These are phyloP conservation scores for Picathartes gymnocephalus DNA, from an alignment of 2,113 vertebrate species.

Conservation along the genomic window DNA sequence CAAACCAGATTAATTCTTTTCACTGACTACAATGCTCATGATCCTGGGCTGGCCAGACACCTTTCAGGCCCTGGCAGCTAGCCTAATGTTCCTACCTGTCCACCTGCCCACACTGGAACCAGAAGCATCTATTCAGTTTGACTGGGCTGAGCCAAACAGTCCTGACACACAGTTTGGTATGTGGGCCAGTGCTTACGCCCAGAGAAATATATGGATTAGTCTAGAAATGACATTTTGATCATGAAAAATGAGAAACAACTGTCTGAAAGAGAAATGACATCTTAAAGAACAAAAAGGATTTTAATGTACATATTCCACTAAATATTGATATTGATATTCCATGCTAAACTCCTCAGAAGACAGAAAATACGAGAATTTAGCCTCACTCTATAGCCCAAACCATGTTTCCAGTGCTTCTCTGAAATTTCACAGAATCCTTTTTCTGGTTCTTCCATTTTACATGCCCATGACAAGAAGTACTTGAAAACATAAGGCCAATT, in stretches of 20 bases:
- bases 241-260: not conserved
- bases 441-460: not conserved
- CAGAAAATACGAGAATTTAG: not conserved
- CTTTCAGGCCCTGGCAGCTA: not conserved
- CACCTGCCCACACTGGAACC: not conserved
- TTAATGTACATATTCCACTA: not conserved
- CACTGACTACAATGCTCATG: not conserved
- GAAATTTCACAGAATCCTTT: not conserved
- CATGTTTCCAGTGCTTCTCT: not conserved
- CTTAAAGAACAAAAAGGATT: not conserved
- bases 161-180: not conserved
- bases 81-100: not conserved
- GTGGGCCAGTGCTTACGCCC: not conserved
- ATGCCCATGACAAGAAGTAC: not conserved
- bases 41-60: not conserved
- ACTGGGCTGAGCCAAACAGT: not conserved
- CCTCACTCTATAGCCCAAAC: not conserved
- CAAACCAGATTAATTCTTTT: not conserved
- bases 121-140: not conserved
- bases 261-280: not conserved
- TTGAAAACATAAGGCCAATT: not conserved
- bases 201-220: not conserved
- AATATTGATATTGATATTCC: not conserved
- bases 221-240: not conserved
- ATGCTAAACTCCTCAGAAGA: not conserved